Percentiles rank a stretch among this genome's conserved stretches.
Evolutionary conservation across 2,888 invertebrate species (phyloP).

Genomic region (Hyalella azteca): DNA sequence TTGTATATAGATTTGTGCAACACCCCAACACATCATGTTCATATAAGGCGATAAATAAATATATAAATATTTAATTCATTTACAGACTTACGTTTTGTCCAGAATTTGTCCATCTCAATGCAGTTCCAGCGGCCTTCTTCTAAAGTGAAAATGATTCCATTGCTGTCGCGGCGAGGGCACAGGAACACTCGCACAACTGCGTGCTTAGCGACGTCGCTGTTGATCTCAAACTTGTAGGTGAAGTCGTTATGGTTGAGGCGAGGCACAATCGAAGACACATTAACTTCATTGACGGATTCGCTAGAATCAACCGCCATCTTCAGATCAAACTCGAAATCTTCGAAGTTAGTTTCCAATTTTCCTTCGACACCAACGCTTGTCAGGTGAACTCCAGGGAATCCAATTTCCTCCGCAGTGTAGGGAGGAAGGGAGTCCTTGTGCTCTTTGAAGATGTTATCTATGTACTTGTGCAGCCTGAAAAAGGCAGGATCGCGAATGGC

Average conservation of each 20-base stretch:
- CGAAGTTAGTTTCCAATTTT: slow-evolving; percentile 60
- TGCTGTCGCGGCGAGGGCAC: slow-evolving; percentile 60
- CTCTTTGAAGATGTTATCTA: slow-evolving; percentile 71
- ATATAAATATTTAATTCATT: no score
- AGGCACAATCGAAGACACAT: slow-evolving; percentile 54
- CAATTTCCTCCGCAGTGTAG: slow-evolving; percentile 67
- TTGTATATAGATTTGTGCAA: no score
- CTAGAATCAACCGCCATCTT: no score
- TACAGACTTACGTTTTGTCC: slow-evolving; percentile 58
- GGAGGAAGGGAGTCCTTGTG: slow-evolving; percentile 70
- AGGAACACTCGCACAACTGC: slow-evolving; percentile 60
- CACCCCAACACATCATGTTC: no score
- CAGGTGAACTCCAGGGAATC: slow-evolving; percentile 44
- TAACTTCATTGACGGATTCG: no score
- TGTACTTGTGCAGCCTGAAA: slow-evolving; percentile 72
- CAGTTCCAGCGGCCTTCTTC: slow-evolving; percentile 59
- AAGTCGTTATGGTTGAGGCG: slow-evolving; percentile 61
- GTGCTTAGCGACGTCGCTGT: slow-evolving; percentile 44
- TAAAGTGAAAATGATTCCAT: slow-evolving; percentile 59
- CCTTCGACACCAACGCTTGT: slow-evolving; percentile 68
- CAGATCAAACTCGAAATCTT: no score
- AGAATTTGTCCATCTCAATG: slow-evolving; percentile 59
- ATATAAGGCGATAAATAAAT: no score
- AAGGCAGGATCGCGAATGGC: slow-evolving; percentile 76
- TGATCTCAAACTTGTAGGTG: slow-evolving; percentile 58